Conservation (phyloP, 2,888 invertebrate genomes). For the Aleiodes testaceus region DNA sequence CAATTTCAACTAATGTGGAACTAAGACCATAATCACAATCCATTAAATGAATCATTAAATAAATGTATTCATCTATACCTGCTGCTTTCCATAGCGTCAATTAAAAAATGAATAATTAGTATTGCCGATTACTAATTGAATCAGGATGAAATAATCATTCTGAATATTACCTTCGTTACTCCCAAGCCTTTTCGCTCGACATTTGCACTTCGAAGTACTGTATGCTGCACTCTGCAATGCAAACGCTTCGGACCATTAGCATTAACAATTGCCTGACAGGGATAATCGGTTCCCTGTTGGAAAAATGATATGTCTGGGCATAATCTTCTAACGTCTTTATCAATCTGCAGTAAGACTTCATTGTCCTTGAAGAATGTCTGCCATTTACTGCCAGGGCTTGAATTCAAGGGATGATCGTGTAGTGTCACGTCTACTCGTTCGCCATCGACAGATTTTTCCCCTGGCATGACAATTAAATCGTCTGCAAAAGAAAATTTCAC, state of each 20-base stretch:
- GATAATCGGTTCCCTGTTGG: constrained; percentile 94
- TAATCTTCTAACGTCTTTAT: constrained; percentile 95
- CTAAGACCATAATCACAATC: constrained; percentile 34
- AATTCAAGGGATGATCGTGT: constrained; percentile 92
- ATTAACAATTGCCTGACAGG: constrained; percentile 86
- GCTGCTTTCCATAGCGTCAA: constrained; percentile 60
- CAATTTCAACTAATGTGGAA: constrained; percentile 35
- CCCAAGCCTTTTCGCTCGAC: constrained; percentile 92
- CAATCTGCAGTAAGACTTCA: constrained; percentile 96
- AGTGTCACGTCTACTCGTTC: constrained; percentile 76
- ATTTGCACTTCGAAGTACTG: constrained; percentile 88
- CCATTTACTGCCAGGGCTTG: constrained; percentile 98
- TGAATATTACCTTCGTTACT: constrained; percentile 84
- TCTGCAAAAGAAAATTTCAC: constrained; percentile 74
- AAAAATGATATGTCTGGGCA: constrained; percentile 99
- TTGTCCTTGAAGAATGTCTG: constrained; percentile 97
- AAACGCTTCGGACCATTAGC: constrained; percentile 88
- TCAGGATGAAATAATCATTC: too few relatives aligned
- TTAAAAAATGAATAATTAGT: constrained; percentile 30
- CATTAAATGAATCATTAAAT: constrained; percentile 30
- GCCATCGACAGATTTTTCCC: constrained; percentile 76
- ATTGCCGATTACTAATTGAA: neutral
- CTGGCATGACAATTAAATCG: constrained; percentile 91
- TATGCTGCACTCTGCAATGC: constrained; percentile 90
- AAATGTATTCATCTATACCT: constrained; percentile 55